Base-by-base conservation (phyloP, 2,888 invertebrate species). In the Trimorus sp. region DNA sequence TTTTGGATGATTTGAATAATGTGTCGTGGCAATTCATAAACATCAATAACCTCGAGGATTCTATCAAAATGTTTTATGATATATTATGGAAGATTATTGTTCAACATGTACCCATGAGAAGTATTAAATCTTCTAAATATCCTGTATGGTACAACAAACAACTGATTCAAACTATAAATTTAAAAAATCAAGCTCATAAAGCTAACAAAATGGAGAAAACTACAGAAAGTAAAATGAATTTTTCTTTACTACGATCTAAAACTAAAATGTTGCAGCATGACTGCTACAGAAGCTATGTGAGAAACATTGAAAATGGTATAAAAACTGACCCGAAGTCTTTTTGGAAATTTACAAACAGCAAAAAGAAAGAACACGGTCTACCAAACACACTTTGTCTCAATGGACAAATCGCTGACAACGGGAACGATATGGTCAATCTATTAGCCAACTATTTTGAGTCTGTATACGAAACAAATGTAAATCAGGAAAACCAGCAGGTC, bases 141-240 rank as follows among this genome's bases (percentile, higher is more conserved):
- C 66, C 66, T 1, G 40, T 40, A 7, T 66, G 66, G 66, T 66
- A 66, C 11, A 66, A 9, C 12, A 66, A 16, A 16, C 40, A 66
- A 53, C 8, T 66, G 12, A 53, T 37, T 26, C 9, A 40, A 26
- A 9, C 9, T 12, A 40, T 66, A 16, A 12, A 66, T 7, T 3
- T 0, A 1, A 66, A 66, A 66, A 66, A 53, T 15, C 12, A 37
- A 5, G 16, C 45, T 2, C 49, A 63, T 51, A 26, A 4, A 26
- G 26, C 4, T 4, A 4, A 26, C 1, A 37, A 8, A 36, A n/a
- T n/a, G 14, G 49, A 49, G 14, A 37, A 63, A 63, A 63, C 15
- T 0, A 7, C 11, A 14, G 14, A 26, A 37, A 37, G 49, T 51
- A 2, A 51, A 0, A 0, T 37, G 8, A 37, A 37, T 14, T 49